Evolutionary conservation across 1,140 invertebrate genomes (phyloP), one percentile per base, ranked within the genome.

Genomic region (Melipona quadrifasciata): DNA sequence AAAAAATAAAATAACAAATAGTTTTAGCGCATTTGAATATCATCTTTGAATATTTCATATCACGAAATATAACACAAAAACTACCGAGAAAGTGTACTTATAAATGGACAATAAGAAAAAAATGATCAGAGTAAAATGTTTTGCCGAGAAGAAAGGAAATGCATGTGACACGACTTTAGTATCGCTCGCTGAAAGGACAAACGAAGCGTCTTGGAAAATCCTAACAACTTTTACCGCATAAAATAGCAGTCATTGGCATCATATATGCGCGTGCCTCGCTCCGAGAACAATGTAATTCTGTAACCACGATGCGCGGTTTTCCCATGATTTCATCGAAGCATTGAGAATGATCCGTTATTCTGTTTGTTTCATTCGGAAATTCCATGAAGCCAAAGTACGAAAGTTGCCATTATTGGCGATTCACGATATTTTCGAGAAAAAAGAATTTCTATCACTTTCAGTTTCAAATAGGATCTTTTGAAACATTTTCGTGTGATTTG

Each of bases 281-380:
- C 27, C 6, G 31, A 65, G 57, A 87, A 84, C 78, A 78, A n/a
- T n/a, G n/a, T n/a, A n/a, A 81, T 61, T 72, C 80, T 73, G 55
- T 16, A 64, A 75, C 79, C 65, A 64, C 61, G 73, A 82, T 31
- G 71, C 80, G 78, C 70, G 82, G 61, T n/a, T 89, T 90, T 90
- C 86, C 80, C 71, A 73, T 89, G 68, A 90, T 85, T 87, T 90
- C 80, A 83, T 90, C 64, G 68, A 80, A 74, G 24, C 39, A 71
- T 64, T 58, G 65, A 16, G 53, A 53, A 65, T 51, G n/a, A 57
- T 61, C 76, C 76, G 55, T 80, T 73, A 77, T 39, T 11, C 21
- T 10, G 1, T 11, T 55, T 51, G 47, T 58, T 16, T 58, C 3
- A 17, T 57, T 84, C n/a, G 79, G 47, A 65, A 86, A 74, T 81